Evolutionary conservation across 64 coral and sea anemone genomes (phyloP).

Genomic region (Montipora foliosa): DNA sequence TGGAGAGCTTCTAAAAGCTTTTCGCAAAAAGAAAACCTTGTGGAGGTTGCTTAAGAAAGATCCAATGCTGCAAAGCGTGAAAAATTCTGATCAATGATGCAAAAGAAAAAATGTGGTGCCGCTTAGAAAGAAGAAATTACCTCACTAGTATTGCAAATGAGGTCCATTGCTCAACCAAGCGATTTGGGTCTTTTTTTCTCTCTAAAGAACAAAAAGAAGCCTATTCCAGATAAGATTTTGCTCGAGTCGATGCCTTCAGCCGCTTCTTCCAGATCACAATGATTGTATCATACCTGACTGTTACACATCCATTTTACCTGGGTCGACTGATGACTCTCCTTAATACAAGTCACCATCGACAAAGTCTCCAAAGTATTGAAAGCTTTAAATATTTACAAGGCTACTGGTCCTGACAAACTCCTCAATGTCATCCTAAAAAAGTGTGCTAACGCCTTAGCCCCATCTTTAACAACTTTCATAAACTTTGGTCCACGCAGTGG

Average conservation of each 20-base stretch:
- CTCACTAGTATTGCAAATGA: conserved; percentile 39
- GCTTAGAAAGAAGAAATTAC: conserved; percentile 28
- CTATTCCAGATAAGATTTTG: conserved; percentile 9
- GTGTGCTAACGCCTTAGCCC: conserved; percentile 25
- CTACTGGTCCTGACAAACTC: conserved; percentile 44
- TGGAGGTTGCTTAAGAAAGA: background rate
- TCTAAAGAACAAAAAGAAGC: conserved; percentile 58
- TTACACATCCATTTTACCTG: background rate
- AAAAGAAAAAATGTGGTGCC: conserved; percentile 10
- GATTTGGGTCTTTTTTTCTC: conserved; percentile 51
- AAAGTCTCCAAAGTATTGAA: conserved; percentile 36
- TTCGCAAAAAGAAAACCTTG: conserved; percentile 10
- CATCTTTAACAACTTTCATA: conserved; percentile 8
- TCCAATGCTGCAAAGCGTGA: background rate
- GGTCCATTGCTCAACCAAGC: conserved; percentile 32
- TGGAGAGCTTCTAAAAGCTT: background rate
- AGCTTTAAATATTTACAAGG: conserved; percentile 40
- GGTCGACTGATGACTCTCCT: background rate
- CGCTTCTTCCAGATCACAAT: conserved; percentile 21
- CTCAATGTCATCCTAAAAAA: conserved; percentile 23
- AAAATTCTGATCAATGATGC: background rate
- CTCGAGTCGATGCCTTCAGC: conserved; percentile 31
- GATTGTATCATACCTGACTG: background rate
- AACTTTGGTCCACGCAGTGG: background rate
- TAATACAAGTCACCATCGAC: conserved; percentile 21